Conservation (phyloP, 1,140 invertebrate species). For the Macrostomum lignano region DNA sequence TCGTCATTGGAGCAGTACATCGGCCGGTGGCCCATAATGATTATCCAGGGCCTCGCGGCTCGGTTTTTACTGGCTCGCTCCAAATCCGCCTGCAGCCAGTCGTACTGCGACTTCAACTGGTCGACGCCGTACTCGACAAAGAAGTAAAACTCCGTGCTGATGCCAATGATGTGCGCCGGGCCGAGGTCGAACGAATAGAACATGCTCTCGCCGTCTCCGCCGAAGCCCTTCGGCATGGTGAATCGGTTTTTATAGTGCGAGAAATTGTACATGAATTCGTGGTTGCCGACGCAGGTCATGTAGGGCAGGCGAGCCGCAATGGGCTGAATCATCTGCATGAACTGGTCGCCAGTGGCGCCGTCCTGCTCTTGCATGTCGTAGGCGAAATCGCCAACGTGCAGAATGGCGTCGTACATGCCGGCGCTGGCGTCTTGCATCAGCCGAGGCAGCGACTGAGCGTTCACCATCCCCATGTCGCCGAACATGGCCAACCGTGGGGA, state of each 20-base stretch:
- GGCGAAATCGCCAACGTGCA: slow-evolving; percentile 57
- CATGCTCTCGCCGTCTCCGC: slow-evolving; percentile 31
- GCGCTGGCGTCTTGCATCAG: slow-evolving; percentile 49
- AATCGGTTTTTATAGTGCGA: slow-evolving; percentile 8
- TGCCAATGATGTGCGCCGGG: slow-evolving; percentile 43
- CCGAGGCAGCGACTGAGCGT: slow-evolving; percentile 45
- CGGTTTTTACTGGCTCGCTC: slow-evolving; percentile 34
- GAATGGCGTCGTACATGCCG: slow-evolving; percentile 50
- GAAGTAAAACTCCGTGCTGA: slow-evolving; percentile 82
- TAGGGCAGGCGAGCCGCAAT: slow-evolving; percentile 22
- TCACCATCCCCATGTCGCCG: slow-evolving; percentile 65
- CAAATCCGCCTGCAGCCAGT: slow-evolving; percentile 57
- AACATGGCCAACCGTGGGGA: slow-evolving; percentile 51
- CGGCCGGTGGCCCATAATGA: slow-evolving; percentile 65
- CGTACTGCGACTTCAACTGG: slow-evolving; percentile 49
- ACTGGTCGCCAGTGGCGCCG: slow-evolving; percentile 18
- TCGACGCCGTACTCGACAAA: slow-evolving; percentile 53
- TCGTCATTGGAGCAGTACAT: slow-evolving; percentile 83
- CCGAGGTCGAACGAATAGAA: neutral
- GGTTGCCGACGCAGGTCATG: slow-evolving; percentile 27
- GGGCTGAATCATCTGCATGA: slow-evolving; percentile 22
- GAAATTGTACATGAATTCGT: slow-evolving; percentile 16
- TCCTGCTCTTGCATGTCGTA: slow-evolving; percentile 57
- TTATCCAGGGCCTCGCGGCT: slow-evolving; percentile 53
- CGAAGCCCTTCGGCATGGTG: slow-evolving; percentile 10